A percentile compares a stretch with the other conserved stretches of the same genome.
Evolutionary conservation across 2,888 invertebrate genomes (phyloP).

Genomic region (Venusia cambrica): DNA sequence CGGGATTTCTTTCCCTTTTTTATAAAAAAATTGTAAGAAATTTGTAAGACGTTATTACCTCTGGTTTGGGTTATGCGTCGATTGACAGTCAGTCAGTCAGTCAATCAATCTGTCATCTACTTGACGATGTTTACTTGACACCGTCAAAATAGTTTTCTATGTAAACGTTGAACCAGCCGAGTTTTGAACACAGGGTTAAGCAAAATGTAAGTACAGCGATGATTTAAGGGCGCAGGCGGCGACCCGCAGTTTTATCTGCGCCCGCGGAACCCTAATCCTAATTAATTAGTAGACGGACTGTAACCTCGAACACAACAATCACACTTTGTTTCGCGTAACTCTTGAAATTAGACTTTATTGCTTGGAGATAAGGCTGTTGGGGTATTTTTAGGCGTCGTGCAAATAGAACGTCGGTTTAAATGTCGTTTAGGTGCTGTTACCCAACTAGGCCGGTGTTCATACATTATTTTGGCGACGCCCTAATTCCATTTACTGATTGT

Average conservation of each 20-base stretch:
- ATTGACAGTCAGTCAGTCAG: too few relatives aligned
- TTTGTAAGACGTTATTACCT: too few relatives aligned
- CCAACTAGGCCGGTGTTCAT: conserved; percentile 29
- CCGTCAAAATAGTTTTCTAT: too few relatives aligned
- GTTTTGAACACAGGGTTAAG: conserved; percentile 47
- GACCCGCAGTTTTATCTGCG: conserved; percentile 62
- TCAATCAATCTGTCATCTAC: too few relatives aligned
- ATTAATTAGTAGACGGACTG: conserved; percentile 69
- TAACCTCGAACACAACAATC: conserved; percentile 53
- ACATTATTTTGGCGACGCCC: conserved; percentile 29
- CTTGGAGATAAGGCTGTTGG: conserved; percentile 8
- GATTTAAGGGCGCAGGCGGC: conserved; percentile 29
- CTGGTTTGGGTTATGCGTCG: too few relatives aligned
- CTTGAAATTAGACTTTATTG: conserved; percentile 20
- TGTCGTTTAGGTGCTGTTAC: conserved; percentile 32
- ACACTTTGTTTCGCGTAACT: conserved; percentile 36
- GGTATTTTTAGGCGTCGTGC: conserved; percentile 17
- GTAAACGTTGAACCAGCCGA: too few relatives aligned
- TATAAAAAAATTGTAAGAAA: too few relatives aligned
- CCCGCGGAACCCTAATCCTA: conserved; percentile 64
- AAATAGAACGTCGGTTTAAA: conserved; percentile 31
- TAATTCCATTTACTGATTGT: conserved; percentile 26
- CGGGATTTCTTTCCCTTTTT: too few relatives aligned
- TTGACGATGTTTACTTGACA: too few relatives aligned
- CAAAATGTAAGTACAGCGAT: conserved; percentile 53